A percentile compares a stretch with the other conserved stretches of the same genome.
Conservation (phyloP, 2,113 vertebrate genomes). For the Nothoprocta perdicaria region DNA sequence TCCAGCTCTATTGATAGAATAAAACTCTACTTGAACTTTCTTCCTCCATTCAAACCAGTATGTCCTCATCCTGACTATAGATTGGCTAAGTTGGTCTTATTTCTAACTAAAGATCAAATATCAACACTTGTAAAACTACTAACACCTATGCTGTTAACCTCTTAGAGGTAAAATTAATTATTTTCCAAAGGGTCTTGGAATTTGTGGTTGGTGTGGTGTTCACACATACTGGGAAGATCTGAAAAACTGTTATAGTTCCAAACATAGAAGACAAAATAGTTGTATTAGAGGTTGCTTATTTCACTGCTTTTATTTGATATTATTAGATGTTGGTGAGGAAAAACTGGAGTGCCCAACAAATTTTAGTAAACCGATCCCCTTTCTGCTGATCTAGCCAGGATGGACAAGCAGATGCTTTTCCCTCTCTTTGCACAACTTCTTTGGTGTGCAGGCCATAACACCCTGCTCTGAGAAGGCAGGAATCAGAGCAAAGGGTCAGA, state of each 20-base stretch:
- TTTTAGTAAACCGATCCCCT: not conserved
- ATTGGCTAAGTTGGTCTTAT: not conserved
- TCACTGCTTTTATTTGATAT: not conserved
- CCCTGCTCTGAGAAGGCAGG: not conserved
- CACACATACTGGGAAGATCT: not conserved
- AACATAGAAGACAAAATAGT: not conserved
- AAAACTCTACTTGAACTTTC: not conserved
- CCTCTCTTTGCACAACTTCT: constrained; percentile 8
- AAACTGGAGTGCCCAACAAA: not conserved
- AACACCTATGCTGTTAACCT: not conserved
- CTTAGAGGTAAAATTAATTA: not conserved
- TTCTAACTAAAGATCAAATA: not conserved
- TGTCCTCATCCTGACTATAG: not conserved
- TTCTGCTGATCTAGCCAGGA: not conserved
- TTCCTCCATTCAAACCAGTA: not conserved
- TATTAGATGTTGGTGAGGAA: not conserved
- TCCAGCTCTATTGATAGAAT: not conserved
- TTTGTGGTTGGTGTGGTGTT: not conserved
- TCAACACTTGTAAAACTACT: not conserved
- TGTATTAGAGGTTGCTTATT: not conserved
- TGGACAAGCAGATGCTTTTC: not conserved
- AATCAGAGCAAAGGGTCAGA: constrained; percentile 32
- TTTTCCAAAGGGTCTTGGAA: not conserved
- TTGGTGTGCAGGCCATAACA: not conserved
- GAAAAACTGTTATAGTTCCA: not conserved